phyloP scores from a whole-genome alignment of 35 echinoderm and acorn worm species.

The Strongylocentrotus purpuratus region DNA sequence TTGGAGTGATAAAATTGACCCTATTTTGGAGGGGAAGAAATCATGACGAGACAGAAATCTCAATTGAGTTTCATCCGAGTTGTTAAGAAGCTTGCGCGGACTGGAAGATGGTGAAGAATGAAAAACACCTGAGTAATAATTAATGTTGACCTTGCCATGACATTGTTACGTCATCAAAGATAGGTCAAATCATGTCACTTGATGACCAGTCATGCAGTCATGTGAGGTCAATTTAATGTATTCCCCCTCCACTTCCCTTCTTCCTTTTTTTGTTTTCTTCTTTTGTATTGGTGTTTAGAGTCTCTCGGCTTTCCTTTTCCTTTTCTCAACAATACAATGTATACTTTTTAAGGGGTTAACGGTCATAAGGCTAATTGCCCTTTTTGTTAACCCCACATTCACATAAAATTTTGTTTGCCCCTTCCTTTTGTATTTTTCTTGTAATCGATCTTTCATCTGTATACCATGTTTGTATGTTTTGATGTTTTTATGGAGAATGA shows the following conservation, averaged over 20 bases:
- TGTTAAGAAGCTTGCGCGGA: neutral
- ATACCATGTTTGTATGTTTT: no score
- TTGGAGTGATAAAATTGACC: constrained; percentile 25
- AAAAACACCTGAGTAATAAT: neutral
- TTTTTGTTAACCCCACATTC: no score
- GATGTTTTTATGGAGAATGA: no score
- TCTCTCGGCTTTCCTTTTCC: no score
- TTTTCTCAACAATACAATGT: no score
- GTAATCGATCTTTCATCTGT: no score
- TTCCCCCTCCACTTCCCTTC: no score
- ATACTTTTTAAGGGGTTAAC: no score
- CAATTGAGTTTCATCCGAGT: neutral
- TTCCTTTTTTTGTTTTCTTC: neutral
- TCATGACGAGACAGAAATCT: constrained; percentile 25
- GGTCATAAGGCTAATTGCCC: no score
- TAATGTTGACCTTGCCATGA: neutral
- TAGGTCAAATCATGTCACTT: neutral
- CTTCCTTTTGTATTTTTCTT: no score
- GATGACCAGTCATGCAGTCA: neutral
- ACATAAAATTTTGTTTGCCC: no score
- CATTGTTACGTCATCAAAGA: neutral
- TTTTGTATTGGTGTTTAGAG: neutral
- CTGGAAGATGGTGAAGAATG: neutral
- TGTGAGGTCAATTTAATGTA: neutral
- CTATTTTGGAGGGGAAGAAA: neutral